Evolutionary conservation across 2,113 vertebrate genomes (phyloP), one percentile per base, ranked within the genome.

Genomic region (Pongo pygmaeus): DNA sequence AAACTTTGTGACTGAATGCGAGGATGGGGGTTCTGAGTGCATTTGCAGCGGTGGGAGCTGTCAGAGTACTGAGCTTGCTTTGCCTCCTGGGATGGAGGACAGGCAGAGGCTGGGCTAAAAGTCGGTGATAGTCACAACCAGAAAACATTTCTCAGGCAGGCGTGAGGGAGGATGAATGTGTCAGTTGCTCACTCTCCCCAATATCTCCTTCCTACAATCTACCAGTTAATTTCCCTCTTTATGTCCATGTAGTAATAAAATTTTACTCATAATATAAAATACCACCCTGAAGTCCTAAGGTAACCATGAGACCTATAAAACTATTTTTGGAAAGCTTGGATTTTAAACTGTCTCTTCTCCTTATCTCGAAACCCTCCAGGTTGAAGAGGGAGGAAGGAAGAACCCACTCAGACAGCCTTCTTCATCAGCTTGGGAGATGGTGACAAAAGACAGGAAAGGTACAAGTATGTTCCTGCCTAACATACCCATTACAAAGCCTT

Each of bases 181-280:
- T 27, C 74, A 40, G 46, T 5, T 48, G 17, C 59, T 61, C 64
- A 50, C 11, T 59, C 32, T 61, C 46, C 32, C 95, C 32, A 13
- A 6, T 8, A 35, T 35, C 84, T 93, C 25, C 93, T 94, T 72
- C 57, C 43, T 74, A n/a, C 75, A 74, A 77, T 61, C 79, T 38
- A 48, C 79, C 57, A 61, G 50, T 25, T 87, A 50, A 89, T 78
- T 75, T 90, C 52, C 46, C 79, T 52, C 55, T 93, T 92, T 77
- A 70, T 52, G 46, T 52, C 70, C 77, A 59, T 40, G 61, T 30
- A 81, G 61, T 86, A 72, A 95, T 95, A 95, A 98, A 94, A 95
- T 87, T 81, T 83, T 83, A 59, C 48, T 84, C 57, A 4, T 61
- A 59, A 67, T 79, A 52, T 85, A 85, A 96, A 96, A 93, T 43